Base-by-base conservation (phyloP, 2,888 invertebrate species). In the Mantis religiosa region DNA sequence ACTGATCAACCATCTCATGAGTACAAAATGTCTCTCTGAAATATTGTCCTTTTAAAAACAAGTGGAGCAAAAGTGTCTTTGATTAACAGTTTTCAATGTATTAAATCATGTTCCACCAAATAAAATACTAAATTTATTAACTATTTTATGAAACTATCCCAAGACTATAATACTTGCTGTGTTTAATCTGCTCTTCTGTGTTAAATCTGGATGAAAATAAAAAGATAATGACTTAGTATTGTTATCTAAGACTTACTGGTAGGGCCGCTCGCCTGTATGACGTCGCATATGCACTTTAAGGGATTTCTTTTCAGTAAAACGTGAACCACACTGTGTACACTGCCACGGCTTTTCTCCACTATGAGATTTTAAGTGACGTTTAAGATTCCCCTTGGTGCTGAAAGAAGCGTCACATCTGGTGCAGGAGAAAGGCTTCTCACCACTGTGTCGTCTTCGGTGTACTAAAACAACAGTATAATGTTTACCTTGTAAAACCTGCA, bases 251-350 rank as follows among this genome's bases (percentile, higher is more conserved):
- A 91, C 92, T 91, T 91, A 93, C 93, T 91, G 91, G 91, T 92
- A 93, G 41, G 93, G 93, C 85, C 91, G 92, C 90, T 93, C 93
- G 7, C 93, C 93, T 27, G 93, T 93, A 90, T 93, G 93, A 25
- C 91, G 91, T 41, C 93, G 90, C 91, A 91, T 91, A 85, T 92
- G 92, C 6, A 92, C 91, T 87, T 91, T 92, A 15, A 92, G 91
- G 83, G 92, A 91, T 87, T 92, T 92, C 89, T 92, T 92, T 90
- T 92, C 92, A 4, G 92, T 92, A 87, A 92, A 92, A 28, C 91
- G 89, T 28, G 91, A 90, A 28, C 90, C 90, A 89, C 92, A 92
- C n/a, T 91, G 88, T 8, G 90, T 84, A 89, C 92, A 92, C 81
- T 91, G 89, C 91, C 91, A 92, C 6, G 92, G 92, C 88, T 92